Conservation (phyloP, 2,113 vertebrate genomes). For the Corythoichthys intestinalis region DNA sequence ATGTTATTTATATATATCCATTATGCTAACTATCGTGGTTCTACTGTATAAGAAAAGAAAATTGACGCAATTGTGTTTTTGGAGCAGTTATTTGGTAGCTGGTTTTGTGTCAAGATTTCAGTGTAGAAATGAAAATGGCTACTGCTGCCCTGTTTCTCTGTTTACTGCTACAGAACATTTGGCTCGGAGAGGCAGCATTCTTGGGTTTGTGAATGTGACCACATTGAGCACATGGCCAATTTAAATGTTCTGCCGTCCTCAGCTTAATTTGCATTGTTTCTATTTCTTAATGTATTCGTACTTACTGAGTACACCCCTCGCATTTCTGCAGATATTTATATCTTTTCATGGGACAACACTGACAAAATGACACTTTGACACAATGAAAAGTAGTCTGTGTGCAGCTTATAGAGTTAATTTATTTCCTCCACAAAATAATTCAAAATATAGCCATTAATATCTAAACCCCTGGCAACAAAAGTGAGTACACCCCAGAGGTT, state of each 20-base stretch:
- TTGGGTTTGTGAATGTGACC: slow-evolving; percentile 67
- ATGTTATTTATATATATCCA: slow-evolving; percentile 4
- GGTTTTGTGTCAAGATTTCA: slow-evolving; percentile 49
- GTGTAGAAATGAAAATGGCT: slow-evolving; percentile 63
- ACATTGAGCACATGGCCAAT: slow-evolving; percentile 49
- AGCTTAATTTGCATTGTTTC: slow-evolving; percentile 40
- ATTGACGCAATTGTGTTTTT: slow-evolving; percentile 52
- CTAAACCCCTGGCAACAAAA: too few relatives aligned
- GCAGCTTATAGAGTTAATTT: too few relatives aligned
- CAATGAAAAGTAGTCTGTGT: too few relatives aligned
- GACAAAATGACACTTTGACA: too few relatives aligned
- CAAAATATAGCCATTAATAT: too few relatives aligned
- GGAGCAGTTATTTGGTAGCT: slow-evolving; percentile 34
- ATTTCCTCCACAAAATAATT: too few relatives aligned
- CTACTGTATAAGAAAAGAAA: slow-evolving; percentile 37
- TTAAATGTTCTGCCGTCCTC: slow-evolving; percentile 56
- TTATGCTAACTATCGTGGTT: slow-evolving; percentile 19
- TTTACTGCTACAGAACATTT: slow-evolving; percentile 50
- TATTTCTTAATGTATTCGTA: too few relatives aligned
- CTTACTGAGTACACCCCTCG: too few relatives aligned
- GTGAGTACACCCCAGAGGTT: too few relatives aligned
- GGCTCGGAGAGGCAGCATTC: slow-evolving; percentile 69
- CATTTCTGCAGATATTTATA: too few relatives aligned
- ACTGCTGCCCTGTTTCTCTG: slow-evolving; percentile 42
- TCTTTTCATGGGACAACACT: too few relatives aligned